phyloP scores from a whole-genome alignment of 64 coral and sea anemone species.

The Trachythela sp. region DNA sequence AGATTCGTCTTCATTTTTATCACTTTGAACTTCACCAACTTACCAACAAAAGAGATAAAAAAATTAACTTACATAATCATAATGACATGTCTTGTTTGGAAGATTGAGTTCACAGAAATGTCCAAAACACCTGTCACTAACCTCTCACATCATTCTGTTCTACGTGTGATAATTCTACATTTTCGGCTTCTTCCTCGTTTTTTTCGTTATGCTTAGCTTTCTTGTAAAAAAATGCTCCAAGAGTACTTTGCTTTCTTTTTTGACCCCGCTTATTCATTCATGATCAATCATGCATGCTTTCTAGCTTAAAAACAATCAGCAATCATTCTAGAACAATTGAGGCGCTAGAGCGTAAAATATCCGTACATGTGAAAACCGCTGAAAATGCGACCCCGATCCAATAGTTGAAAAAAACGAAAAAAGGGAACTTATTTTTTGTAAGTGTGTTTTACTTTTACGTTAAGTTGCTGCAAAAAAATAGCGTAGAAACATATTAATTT shows the following conservation, averaged over 20 bases:
- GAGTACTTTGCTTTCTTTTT: not conserved
- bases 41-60: not conserved
- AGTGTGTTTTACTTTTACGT: no score
- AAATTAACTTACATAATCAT: not conserved
- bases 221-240: not conserved
- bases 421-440: no score
- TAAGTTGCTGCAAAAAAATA: no score
- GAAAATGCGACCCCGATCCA: not conserved
- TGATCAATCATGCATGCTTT: not conserved
- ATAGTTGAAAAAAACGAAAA: no score
- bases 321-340: not conserved
- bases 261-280: not conserved
- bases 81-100: not conserved
- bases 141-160: no score
- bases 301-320: not conserved
- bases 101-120: no score
- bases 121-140: no score
- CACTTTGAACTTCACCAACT: no score
- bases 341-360: constrained; percentile 7
- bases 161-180: no score
- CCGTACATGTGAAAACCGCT: not conserved
- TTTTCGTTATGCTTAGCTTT: not conserved
- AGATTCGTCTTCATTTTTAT: no score
- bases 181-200: no score
- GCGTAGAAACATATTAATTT: no score